Evolutionary conservation across 2,888 invertebrate species (phyloP).

Genomic region (Ptychoptera contaminata): DNA sequence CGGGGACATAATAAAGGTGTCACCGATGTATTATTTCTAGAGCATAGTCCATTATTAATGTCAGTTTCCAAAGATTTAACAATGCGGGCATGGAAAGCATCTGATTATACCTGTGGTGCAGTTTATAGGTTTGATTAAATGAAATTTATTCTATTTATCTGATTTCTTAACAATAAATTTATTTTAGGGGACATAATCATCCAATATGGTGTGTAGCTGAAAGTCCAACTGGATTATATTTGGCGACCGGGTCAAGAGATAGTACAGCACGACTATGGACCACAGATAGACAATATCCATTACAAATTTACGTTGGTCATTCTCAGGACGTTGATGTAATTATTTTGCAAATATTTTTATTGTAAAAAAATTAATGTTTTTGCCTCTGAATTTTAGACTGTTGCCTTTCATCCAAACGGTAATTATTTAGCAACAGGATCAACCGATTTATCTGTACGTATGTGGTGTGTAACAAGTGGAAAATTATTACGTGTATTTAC

Average conservation of each 20-base stretch:
- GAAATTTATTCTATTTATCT: not conserved
- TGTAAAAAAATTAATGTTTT: conserved; percentile 3
- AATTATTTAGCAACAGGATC: conserved; percentile 82
- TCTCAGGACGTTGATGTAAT: conserved; percentile 73
- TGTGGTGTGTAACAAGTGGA: conserved; percentile 78
- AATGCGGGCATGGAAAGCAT: conserved; percentile 58
- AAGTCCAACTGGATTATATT: conserved; percentile 54
- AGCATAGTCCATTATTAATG: conserved; percentile 46
- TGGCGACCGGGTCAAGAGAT: conserved; percentile 81
- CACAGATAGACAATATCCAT: conserved; percentile 59
- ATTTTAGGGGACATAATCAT: conserved; percentile 60
- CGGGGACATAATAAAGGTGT: conserved; percentile 63
- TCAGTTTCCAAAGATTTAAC: conserved; percentile 58
- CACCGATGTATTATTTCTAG: conserved; percentile 39
- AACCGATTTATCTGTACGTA: conserved; percentile 70
- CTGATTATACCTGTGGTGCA: conserved; percentile 51
- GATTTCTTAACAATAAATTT: not conserved
- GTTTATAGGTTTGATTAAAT: conserved; percentile 40
- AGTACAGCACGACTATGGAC: conserved; percentile 75
- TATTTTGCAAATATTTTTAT: conserved; percentile 8
- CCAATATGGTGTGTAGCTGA: conserved; percentile 80
- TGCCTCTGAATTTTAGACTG: conserved; percentile 16
- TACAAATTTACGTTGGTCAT: conserved; percentile 78
- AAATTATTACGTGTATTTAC: conserved; percentile 63
- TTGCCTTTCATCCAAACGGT: conserved; percentile 84